These are phyloP conservation scores for Protonemura montana DNA, from an alignment of 2,888 invertebrate species.

Conservation along the genomic window DNA sequence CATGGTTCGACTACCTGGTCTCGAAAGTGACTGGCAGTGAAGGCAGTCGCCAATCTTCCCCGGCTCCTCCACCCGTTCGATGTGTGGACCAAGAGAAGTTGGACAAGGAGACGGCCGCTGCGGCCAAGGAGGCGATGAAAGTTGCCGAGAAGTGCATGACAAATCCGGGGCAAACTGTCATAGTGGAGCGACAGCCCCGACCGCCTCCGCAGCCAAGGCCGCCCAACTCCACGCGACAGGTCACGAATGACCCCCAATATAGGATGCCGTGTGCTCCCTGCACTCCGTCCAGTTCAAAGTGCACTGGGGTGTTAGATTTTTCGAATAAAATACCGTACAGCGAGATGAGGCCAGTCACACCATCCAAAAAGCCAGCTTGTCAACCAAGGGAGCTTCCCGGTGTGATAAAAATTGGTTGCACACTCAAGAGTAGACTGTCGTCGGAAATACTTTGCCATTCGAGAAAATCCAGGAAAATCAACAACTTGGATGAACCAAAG, in stretches of 20 bases:
- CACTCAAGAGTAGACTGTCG: neutral
- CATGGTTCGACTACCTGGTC: conserved; percentile 24
- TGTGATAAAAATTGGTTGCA: neutral
- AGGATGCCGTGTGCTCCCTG: neutral
- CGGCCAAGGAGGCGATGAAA: neutral
- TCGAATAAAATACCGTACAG: neutral
- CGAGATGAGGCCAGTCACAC: neutral
- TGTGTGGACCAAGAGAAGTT: conserved; percentile 8
- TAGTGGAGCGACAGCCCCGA: conserved; percentile 21
- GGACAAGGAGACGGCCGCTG: neutral
- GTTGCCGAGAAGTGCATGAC: neutral
- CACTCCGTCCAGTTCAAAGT: neutral
- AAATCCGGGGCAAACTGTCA: neutral
- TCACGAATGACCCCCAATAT: neutral
- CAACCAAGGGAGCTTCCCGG: neutral
- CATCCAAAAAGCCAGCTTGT: neutral
- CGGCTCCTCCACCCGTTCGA: neutral
- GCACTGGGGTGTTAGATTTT: neutral
- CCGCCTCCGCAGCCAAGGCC: conserved; percentile 13
- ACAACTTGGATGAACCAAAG: neutral
- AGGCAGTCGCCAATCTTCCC: neutral
- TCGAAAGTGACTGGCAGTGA: neutral
- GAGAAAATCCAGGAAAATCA: neutral
- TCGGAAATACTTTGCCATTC: neutral
- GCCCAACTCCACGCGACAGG: conserved; percentile 2